A percentile compares a stretch with the other conserved stretches of the same genome.
Evolutionary conservation across 2,888 invertebrate species (phyloP).

Genomic region (Acleris sparsana): DNA sequence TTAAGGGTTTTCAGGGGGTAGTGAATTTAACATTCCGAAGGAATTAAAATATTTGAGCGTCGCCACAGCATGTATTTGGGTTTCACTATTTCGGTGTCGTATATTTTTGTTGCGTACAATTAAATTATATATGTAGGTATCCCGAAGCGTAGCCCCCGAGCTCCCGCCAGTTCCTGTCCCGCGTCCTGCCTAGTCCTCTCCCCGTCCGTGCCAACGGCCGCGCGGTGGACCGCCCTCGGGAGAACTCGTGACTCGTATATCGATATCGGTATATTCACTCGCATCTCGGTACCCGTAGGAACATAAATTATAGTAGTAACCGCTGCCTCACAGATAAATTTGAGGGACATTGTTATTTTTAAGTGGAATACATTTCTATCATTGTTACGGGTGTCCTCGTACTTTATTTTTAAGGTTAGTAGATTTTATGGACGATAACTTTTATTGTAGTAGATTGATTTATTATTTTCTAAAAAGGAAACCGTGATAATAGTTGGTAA

Average conservation of each 20-base stretch:
- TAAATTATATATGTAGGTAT: slow-evolving; percentile 44
- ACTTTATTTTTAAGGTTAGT: slow-evolving; percentile 80
- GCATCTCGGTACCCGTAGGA: slow-evolving; percentile 58
- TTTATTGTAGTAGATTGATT: slow-evolving; percentile 69
- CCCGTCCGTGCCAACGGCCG: slow-evolving; percentile 79
- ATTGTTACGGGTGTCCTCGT: slow-evolving; percentile 72
- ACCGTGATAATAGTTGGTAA: slow-evolving; percentile 83
- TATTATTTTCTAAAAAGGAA: slow-evolving; percentile 69
- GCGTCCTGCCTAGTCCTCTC: slow-evolving; percentile 79
- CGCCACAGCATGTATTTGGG: slow-evolving; percentile 45
- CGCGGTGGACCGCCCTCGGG: slow-evolving; percentile 50
- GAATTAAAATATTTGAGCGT: slow-evolving; percentile 65
- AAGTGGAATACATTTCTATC: slow-evolving; percentile 72
- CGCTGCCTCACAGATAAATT: slow-evolving; percentile 55
- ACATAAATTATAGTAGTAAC: slow-evolving; percentile 54
- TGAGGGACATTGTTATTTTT: slow-evolving; percentile 63
- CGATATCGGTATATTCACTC: slow-evolving; percentile 44
- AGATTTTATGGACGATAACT: slow-evolving; percentile 75
- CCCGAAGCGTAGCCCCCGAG: slow-evolving; percentile 14
- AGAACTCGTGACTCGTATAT: slow-evolving; percentile 34
- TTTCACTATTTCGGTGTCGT: slow-evolving; percentile 37
- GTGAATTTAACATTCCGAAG: slow-evolving; percentile 76
- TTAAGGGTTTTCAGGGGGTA: slow-evolving; percentile 66
- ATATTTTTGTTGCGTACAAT: slow-evolving; percentile 46
- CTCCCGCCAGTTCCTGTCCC: slow-evolving; percentile 64